phyloP scores from a whole-genome alignment of 2,888 invertebrate species.

The Abrostola triplasia region DNA sequence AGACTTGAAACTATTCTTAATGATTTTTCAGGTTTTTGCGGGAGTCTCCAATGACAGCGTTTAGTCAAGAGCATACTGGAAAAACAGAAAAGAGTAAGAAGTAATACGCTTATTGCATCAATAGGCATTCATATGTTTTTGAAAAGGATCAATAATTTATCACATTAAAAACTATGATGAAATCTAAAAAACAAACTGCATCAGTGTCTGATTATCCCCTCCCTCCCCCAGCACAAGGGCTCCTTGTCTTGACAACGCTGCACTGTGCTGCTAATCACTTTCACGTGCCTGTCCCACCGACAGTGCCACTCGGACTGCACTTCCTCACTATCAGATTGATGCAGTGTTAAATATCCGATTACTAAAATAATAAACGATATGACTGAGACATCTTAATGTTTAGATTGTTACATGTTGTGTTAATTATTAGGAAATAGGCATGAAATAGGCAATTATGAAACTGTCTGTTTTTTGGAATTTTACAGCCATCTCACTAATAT shows the following conservation, averaged over 20 bases:
- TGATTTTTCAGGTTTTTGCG: no score
- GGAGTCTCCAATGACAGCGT: no score
- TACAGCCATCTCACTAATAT: no score
- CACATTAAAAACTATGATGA: no score
- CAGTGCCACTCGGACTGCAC: slow-evolving; percentile 69
- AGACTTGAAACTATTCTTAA: no score
- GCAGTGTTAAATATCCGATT: slow-evolving; percentile 41
- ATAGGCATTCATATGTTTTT: no score
- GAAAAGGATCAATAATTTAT: no score
- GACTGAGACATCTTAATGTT: slow-evolving; percentile 10
- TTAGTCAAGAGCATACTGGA: no score
- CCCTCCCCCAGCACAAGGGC: slow-evolving; percentile 69
- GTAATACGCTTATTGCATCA: no score
- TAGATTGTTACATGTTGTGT: slow-evolving; percentile 15
- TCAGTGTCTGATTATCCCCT: slow-evolving; percentile 28
- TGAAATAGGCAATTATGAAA: slow-evolving; percentile 4
- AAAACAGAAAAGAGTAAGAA: no score
- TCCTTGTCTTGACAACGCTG: slow-evolving; percentile 77
- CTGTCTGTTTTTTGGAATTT: neutral
- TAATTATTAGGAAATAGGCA: neutral
- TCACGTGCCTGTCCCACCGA: slow-evolving; percentile 81
- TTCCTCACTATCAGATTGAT: slow-evolving; percentile 72
- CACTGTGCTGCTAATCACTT: slow-evolving; percentile 84
- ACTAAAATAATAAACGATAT: slow-evolving; percentile 48
- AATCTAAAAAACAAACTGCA: neutral